Evolutionary conservation across 2,113 vertebrate genomes (phyloP).

Genomic region (pig (Sus scrofa)): T2T-Sscrofa CM000817.6:169775501-169776000

Average conservation of each 20-base stretch:
- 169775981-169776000: conserved; percentile 99
- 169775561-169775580: no score
- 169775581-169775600: no score
- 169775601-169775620: no score
- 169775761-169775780: not conserved
- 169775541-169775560: no score
- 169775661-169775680: no score
- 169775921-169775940: not conserved
- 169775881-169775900: conserved; percentile 1
- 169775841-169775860: not conserved
- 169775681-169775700: not conserved
- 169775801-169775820: not conserved
- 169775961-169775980: conserved; percentile 95
- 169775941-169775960: not conserved
- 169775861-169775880: conserved; percentile 18
- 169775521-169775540: no score
- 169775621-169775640: no score
- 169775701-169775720: conserved; percentile 33
- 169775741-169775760: conserved; percentile 33
- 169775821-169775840: not conserved
- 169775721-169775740: conserved; percentile 34
- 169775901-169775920: conserved; percentile 25
- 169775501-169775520: not conserved
- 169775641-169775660: no score
- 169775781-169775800: not conserved